Conservation (phyloP, 2,888 invertebrate species). For the Epinotia nisella region DNA sequence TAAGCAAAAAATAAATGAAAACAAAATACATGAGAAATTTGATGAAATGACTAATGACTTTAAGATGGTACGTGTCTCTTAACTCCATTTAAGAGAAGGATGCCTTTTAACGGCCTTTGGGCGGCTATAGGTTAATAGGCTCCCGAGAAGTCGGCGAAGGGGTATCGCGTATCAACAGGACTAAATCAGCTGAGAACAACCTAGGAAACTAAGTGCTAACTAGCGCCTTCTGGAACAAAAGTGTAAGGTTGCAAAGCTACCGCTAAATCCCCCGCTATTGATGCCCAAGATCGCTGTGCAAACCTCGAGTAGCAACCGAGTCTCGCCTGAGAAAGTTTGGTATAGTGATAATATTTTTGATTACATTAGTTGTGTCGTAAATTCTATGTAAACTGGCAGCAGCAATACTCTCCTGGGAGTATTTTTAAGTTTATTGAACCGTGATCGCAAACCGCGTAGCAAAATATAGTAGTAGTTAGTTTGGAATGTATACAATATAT, state of each 20-base stretch:
- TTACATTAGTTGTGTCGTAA: slow-evolving; percentile 26
- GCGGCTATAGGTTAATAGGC: too few relatives aligned
- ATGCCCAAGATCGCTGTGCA: neutral
- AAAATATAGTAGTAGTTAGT: neutral
- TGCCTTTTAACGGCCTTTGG: too few relatives aligned
- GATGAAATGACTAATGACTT: too few relatives aligned
- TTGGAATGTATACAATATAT: neutral
- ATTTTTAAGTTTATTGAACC: slow-evolving; percentile 21
- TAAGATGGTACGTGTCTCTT: too few relatives aligned
- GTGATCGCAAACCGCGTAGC: slow-evolving; percentile 10
- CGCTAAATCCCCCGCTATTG: neutral
- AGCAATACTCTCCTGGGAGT: slow-evolving; percentile 14
- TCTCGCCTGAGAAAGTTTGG: slow-evolving; percentile 18
- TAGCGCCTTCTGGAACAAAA: too few relatives aligned
- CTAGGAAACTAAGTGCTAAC: too few relatives aligned
- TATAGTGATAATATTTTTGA: slow-evolving; percentile 31
- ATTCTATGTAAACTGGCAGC: slow-evolving; percentile 27
- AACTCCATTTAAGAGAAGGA: too few relatives aligned
- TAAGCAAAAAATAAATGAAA: too few relatives aligned
- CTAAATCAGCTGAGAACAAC: neutral
- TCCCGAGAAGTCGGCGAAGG: too few relatives aligned
- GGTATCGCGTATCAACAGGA: neutral
- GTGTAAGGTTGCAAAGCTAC: neutral
- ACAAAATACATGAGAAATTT: too few relatives aligned
- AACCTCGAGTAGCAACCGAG: neutral